A percentile compares a stretch with the other conserved stretches of the same genome.
These are phyloP conservation scores for Cyanoderma ruficeps DNA, from an alignment of 2,113 vertebrate genomes.

Conservation along the genomic window DNA sequence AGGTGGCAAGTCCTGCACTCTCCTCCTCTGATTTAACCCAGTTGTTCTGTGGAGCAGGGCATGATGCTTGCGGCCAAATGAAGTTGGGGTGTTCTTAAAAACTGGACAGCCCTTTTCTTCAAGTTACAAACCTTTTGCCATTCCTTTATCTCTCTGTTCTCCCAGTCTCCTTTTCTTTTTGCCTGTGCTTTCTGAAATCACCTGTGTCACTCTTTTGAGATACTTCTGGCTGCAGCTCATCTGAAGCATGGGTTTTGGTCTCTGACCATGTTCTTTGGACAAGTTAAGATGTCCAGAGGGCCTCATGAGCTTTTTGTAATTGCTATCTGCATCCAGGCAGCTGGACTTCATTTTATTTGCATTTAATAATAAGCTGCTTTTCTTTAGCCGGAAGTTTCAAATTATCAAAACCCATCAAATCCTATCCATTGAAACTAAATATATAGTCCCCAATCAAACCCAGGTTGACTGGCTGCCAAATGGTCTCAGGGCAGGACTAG, in stretches of 20 bases:
- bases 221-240: constrained; percentile 29
- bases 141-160: background rate
- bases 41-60: background rate
- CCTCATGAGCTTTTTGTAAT: constrained; percentile 69
- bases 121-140: background rate
- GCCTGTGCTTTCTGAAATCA: constrained; percentile 5
- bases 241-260: constrained; percentile 28
- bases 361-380: constrained; percentile 77
- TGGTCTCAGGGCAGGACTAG: constrained; percentile 55
- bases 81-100: background rate
- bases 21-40: background rate
- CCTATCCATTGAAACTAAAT: constrained; percentile 18
- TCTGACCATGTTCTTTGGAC: constrained; percentile 37
- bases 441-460: constrained; percentile 32
- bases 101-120: background rate
- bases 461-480: constrained; percentile 43
- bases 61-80: background rate
- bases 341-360: constrained; percentile 73
- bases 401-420: constrained; percentile 75
- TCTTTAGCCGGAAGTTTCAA: constrained; percentile 69
- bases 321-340: constrained; percentile 73
- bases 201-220: constrained; percentile 15
- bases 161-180: background rate
- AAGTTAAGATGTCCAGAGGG: constrained; percentile 68
- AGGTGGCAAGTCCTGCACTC: background rate